A percentile compares a stretch with the other conserved stretches of the same genome.
These are phyloP conservation scores for Rallus limicola DNA, from an alignment of 2,113 vertebrate species.

Conservation along the genomic window DNA sequence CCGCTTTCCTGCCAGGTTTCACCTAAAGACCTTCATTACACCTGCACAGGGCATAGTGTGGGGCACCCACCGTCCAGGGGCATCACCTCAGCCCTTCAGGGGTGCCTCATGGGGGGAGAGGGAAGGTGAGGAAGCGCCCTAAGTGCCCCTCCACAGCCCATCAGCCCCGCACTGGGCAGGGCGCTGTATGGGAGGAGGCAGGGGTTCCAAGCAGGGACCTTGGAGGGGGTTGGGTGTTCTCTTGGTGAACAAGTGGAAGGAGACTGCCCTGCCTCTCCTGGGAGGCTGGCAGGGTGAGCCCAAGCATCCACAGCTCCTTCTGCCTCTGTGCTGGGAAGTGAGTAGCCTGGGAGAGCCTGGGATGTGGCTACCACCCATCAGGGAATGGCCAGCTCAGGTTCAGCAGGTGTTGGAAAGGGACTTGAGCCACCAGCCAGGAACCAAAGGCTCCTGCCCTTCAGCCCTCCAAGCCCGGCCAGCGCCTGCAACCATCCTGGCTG, in stretches of 20 bases:
- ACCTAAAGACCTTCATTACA: rapidly evolving
- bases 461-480: not conserved
- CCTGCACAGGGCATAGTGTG: rapidly evolving
- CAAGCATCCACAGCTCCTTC: not conserved
- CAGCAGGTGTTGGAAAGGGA: not conserved
- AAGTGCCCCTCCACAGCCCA: not conserved
- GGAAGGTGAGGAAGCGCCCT: not conserved
- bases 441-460: rapidly evolving
- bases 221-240: not conserved
- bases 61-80: not conserved
- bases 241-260: not conserved
- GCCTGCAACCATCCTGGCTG: rapidly evolving
- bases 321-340: not conserved
- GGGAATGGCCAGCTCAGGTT: not conserved
- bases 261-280: rapidly evolving
- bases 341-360: not conserved
- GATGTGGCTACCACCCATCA: not conserved
- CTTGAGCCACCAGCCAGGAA: not conserved
- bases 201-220: not conserved
- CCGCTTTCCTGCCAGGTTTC: not conserved
- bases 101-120: rapidly evolving
- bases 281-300: not conserved
- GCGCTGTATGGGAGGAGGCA: not conserved
- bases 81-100: not conserved
- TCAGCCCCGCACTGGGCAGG: not conserved